Conservation (phyloP, 2,888 invertebrate species). For the Oligia fasciuncula region DNA sequence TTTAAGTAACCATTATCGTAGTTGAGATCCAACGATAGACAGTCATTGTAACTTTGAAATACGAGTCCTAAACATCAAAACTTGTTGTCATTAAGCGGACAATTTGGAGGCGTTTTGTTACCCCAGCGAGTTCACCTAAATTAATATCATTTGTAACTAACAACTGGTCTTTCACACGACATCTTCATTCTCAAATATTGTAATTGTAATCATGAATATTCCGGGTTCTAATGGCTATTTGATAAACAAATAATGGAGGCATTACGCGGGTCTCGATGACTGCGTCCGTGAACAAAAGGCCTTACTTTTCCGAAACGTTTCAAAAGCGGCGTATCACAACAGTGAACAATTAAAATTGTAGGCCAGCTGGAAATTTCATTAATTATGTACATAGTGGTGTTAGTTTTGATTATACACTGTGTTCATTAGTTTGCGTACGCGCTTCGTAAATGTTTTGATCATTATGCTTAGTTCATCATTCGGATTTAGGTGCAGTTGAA, state of each 20-base stretch:
- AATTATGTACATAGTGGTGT: conserved; percentile 85
- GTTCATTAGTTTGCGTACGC: conserved; percentile 83
- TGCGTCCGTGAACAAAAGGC: conserved; percentile 86
- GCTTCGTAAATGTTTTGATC: conserved; percentile 77
- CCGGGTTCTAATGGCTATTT: conserved; percentile 85
- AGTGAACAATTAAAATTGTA: conserved; percentile 88
- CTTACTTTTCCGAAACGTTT: conserved; percentile 87
- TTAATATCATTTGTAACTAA: conserved; percentile 86
- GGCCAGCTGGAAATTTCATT: conserved; percentile 89
- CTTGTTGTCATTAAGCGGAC: conserved; percentile 81
- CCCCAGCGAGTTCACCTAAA: conserved; percentile 79
- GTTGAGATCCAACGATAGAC: conserved; percentile 78
- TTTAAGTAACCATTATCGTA: conserved; percentile 80
- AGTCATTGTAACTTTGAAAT: conserved; percentile 79
- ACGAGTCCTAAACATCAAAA: conserved; percentile 76
- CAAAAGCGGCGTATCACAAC: conserved; percentile 88
- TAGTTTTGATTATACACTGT: conserved; percentile 82
- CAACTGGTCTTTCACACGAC: conserved; percentile 87
- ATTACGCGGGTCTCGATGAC: conserved; percentile 77
- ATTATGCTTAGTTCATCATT: conserved; percentile 50
- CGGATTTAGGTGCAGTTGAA: conserved; percentile 23
- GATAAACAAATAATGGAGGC: conserved; percentile 87
- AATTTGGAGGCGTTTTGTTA: conserved; percentile 82
- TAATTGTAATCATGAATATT: conserved; percentile 79
- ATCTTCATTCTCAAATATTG: conserved; percentile 83